Evolutionary conservation across 2,113 vertebrate genomes (phyloP).

Genomic region (Elanus axillaris): DNA sequence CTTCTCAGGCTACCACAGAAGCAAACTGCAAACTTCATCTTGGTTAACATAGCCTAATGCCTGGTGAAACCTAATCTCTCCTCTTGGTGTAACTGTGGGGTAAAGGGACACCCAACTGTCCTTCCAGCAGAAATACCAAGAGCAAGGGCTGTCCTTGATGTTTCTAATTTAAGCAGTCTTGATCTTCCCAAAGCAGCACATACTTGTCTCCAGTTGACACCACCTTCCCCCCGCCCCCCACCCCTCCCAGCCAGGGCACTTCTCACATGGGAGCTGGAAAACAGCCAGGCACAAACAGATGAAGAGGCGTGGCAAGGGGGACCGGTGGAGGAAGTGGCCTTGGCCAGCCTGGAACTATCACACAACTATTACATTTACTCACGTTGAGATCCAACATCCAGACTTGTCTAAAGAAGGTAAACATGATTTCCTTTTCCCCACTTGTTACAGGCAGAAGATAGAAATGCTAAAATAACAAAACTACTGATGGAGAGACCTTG

Average conservation of each 20-base stretch:
- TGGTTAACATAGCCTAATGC: rapidly evolving
- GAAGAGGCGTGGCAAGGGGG: neutral
- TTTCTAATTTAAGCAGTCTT: conserved; percentile 38
- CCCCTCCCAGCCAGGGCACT: neutral
- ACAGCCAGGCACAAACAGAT: neutral
- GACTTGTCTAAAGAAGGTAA: neutral
- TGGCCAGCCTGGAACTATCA: neutral
- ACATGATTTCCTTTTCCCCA: neutral
- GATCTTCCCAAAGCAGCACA: neutral
- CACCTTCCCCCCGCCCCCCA: neutral
- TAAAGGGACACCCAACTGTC: rapidly evolving
- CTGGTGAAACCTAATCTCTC: rapidly evolving
- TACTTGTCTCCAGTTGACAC: neutral
- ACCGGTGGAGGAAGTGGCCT: neutral
- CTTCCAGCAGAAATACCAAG: neutral
- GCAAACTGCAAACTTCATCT: neutral
- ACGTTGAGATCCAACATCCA: neutral
- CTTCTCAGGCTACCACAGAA: neutral
- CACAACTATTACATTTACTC: neutral
- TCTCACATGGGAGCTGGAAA: neutral
- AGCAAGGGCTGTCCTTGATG: neutral
- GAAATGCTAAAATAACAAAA: neutral
- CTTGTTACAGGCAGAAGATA: neutral
- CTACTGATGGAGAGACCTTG: neutral
- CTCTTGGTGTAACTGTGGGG: neutral